phyloP scores from a whole-genome alignment of 2,888 invertebrate genomes.

The Listrodromus nycthemerus region DNA sequence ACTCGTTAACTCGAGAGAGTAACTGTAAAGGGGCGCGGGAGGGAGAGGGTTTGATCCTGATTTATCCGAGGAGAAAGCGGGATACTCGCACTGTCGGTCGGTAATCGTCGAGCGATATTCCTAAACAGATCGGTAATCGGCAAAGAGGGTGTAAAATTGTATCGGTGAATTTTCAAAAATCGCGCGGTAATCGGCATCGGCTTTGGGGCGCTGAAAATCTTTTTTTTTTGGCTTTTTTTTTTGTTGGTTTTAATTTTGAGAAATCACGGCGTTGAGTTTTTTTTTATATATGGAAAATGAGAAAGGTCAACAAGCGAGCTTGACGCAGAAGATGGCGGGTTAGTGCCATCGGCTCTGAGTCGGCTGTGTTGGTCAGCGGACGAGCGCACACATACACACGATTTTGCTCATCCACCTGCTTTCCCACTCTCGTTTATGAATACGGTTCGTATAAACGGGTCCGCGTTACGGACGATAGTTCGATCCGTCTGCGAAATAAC shows the following conservation, averaged over 20 bases:
- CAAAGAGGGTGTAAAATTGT: not conserved
- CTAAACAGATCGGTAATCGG: not conserved
- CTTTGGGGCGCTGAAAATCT: too few species aligned
- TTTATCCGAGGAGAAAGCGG: slow-evolving; percentile 18
- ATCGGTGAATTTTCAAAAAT: too few species aligned
- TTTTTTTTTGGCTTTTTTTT: too few species aligned
- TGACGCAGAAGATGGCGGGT: not conserved
- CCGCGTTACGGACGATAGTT: slow-evolving; percentile 1
- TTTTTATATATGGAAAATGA: slow-evolving; percentile 7
- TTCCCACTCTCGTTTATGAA: not conserved
- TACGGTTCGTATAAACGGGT: not conserved
- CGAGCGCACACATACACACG: slow-evolving; percentile 7
- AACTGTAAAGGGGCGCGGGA: not conserved
- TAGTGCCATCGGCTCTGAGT: slow-evolving; percentile 28
- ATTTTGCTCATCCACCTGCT: slow-evolving; percentile 1
- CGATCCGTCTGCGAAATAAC: slow-evolving; percentile 3
- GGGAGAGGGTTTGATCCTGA: not conserved
- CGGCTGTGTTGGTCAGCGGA: slow-evolving; percentile 1
- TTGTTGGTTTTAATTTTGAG: too few species aligned
- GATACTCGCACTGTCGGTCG: not conserved
- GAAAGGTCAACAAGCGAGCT: slow-evolving; percentile 1
- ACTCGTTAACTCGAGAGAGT: slow-evolving; percentile 28
- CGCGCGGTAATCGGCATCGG: too few species aligned
- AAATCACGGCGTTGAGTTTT: not conserved
- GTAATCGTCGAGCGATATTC: not conserved